These are phyloP conservation scores for Petrocephalus schoutedeni DNA, from an alignment of 2,797 vertebrate species.

Conservation along the genomic window DNA sequence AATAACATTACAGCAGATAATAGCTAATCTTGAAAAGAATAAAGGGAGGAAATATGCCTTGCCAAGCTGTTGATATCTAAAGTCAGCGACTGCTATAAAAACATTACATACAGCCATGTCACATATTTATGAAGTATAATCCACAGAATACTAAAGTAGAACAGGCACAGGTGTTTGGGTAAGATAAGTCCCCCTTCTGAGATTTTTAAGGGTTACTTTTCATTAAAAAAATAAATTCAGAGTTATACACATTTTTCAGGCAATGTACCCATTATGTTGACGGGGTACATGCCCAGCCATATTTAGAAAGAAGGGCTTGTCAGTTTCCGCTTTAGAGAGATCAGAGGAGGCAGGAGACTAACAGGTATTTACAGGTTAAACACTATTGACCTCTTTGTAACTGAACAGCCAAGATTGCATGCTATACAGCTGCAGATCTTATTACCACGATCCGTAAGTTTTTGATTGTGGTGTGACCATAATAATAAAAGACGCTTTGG, in stretches of 20 bases:
- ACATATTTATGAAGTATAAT: slow-evolving; percentile 55
- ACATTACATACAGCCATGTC: slow-evolving; percentile 64
- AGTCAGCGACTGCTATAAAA: slow-evolving; percentile 46
- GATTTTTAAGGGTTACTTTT: slow-evolving; percentile 42
- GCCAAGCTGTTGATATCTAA: slow-evolving; percentile 39
- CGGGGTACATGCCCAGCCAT: slow-evolving; percentile 27
- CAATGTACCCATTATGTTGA: slow-evolving; percentile 44
- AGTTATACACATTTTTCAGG: slow-evolving; percentile 41
- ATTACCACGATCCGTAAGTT: background rate
- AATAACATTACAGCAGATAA: slow-evolving; percentile 40
- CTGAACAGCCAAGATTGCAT: background rate
- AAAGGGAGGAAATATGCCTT: slow-evolving; percentile 28
- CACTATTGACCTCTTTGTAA: background rate
- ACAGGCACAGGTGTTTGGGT: slow-evolving; percentile 50
- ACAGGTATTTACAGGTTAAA: background rate
- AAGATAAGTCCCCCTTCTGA: slow-evolving; percentile 47
- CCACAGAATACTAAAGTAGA: slow-evolving; percentile 49
- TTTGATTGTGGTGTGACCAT: background rate
- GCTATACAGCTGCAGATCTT: background rate
- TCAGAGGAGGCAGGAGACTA: slow-evolving; percentile 2
- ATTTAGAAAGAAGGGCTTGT: slow-evolving; percentile 27
- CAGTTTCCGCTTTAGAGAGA: slow-evolving; percentile 28
- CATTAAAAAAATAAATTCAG: slow-evolving; percentile 25
- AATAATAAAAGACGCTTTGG: background rate
- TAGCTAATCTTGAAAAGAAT: slow-evolving; percentile 32